Percentiles rank a stretch among this genome's conserved stretches.
Evolutionary conservation across 2,797 vertebrate genomes (phyloP).

Genomic region (Pangasius larnaudii): DNA sequence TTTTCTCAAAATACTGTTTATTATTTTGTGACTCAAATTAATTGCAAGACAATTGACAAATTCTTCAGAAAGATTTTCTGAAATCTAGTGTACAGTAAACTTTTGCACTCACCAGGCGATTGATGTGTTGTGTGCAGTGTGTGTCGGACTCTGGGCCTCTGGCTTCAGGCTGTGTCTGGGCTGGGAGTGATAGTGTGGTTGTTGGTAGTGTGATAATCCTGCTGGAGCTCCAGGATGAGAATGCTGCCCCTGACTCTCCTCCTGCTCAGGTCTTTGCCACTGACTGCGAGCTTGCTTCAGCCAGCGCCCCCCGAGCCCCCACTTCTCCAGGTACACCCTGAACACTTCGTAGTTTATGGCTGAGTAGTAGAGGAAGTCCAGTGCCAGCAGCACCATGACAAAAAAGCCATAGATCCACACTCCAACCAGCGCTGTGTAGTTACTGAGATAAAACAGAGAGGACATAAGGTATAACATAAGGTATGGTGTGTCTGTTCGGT

Average conservation of each 20-base stretch:
- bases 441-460: conserved; percentile 74
- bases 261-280: conserved; percentile 83
- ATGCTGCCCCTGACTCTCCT: conserved; percentile 68
- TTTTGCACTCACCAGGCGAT: conserved; percentile 88
- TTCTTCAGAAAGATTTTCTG: neutral
- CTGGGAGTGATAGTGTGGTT: conserved; percentile 66
- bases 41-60: neutral
- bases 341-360: conserved; percentile 98
- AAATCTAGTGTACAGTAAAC: neutral
- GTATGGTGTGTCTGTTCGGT: neutral
- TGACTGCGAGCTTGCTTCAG: conserved; percentile 87
- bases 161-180: conserved; percentile 82
- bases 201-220: conserved; percentile 43
- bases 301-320: conserved; percentile 94
- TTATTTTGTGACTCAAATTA: no score
- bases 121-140: conserved; percentile 89
- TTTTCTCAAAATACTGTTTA: no score
- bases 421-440: conserved; percentile 93
- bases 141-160: conserved; percentile 85
- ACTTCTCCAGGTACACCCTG: conserved; percentile 92
- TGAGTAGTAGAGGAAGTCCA: conserved; percentile 97
- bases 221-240: conserved; percentile 54
- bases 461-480: conserved; percentile 40
- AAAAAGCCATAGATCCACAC: conserved; percentile 99
- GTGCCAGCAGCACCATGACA: conserved; percentile 88